These are phyloP conservation scores for Amblyjoppa proteus DNA, from an alignment of 2,888 invertebrate species.

Conservation along the genomic window DNA sequence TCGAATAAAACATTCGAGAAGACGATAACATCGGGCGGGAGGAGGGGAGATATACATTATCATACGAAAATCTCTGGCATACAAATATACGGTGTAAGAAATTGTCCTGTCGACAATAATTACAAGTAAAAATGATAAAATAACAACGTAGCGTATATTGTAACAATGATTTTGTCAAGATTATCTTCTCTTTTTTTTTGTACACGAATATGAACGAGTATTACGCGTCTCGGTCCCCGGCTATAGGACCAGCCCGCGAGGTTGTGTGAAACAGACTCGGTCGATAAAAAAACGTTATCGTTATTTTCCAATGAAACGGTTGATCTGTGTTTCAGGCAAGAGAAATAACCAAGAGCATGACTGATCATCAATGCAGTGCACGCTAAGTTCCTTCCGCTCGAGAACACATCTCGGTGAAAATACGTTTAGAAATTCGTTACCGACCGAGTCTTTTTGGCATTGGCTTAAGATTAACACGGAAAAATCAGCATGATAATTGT, in stretches of 20 bases:
- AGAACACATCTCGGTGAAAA: not conserved
- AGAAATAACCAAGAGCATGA: not conserved
- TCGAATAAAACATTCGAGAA: constrained; percentile 3
- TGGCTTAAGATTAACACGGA: not conserved
- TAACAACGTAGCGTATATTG: constrained; percentile 37
- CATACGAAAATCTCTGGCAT: constrained; percentile 19
- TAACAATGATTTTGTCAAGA: constrained; percentile 38
- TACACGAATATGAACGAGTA: constrained; percentile 53
- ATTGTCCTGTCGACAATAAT: constrained; percentile 18
- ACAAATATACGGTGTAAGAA: constrained; percentile 30
- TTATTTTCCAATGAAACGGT: not conserved
- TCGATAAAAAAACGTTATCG: not conserved
- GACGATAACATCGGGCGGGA: not conserved
- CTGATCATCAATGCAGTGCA: not conserved
- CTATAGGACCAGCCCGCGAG: not conserved
- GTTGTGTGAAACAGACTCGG: not conserved
- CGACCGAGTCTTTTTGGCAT: not conserved
- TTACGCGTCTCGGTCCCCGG: constrained; percentile 15
- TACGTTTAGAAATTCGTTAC: not conserved
- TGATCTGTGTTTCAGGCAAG: not conserved
- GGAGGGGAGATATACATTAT: not conserved
- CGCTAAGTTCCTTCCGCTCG: not conserved
- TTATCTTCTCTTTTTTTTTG: constrained; percentile 4
- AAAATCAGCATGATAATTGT: not conserved
- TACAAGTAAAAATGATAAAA: constrained; percentile 32